phyloP scores from a whole-genome alignment of 2,797 vertebrate species.

The Myiothlypis coronata region DNA sequence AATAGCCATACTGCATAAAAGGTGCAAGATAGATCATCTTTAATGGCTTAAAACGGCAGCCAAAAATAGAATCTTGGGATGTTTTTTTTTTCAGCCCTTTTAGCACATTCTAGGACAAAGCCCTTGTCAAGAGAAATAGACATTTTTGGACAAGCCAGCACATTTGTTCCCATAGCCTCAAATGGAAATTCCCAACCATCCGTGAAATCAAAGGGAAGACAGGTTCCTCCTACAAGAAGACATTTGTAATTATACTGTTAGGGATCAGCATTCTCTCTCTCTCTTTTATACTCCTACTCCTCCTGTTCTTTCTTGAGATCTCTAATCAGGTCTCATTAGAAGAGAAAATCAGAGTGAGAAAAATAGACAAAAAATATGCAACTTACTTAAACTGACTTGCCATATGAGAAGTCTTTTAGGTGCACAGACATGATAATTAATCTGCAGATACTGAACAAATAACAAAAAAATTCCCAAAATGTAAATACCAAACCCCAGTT shows the following conservation, averaged over 20 bases:
- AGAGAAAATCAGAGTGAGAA: not conserved
- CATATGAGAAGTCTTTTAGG: not conserved
- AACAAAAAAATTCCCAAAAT: not conserved
- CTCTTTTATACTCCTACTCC: conserved; percentile 29
- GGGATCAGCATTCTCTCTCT: not conserved
- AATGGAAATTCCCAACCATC: conserved; percentile 56
- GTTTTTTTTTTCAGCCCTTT: not conserved
- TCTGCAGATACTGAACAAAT: not conserved
- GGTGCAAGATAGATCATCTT: conserved; percentile 14
- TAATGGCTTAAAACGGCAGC: conserved; percentile 17
- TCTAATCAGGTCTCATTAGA: conserved; percentile 30
- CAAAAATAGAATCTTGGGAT: not conserved
- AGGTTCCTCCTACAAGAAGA: conserved; percentile 51
- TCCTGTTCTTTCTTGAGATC: conserved; percentile 4
- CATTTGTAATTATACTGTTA: conserved; percentile 53
- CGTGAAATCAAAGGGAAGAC: conserved; percentile 59
- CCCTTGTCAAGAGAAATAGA: conserved; percentile 10
- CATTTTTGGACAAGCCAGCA: conserved; percentile 21
- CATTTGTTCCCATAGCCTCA: conserved; percentile 51
- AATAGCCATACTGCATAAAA: conserved; percentile 24
- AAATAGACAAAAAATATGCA: not conserved
- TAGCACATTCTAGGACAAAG: conserved; percentile 43
- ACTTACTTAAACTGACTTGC: not conserved
- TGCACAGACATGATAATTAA: not conserved
- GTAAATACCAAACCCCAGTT: not conserved